Base-by-base conservation (phyloP, 1,140 invertebrate genomes). In the Oscheius sp. region DNA sequence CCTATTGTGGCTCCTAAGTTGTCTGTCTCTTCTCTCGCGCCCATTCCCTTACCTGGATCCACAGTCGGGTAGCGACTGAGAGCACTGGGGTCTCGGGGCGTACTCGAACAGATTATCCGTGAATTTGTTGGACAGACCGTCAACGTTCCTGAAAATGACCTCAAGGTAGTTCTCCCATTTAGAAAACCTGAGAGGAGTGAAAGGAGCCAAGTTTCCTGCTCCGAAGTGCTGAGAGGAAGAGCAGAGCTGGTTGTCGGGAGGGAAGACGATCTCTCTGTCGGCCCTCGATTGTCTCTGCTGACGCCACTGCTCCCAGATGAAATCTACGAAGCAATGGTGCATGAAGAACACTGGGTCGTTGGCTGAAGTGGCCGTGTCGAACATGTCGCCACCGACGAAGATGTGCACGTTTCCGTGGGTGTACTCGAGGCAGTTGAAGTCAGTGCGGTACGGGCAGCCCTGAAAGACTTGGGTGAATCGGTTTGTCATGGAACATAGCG, bases 101-200 rank as follows among this genome's bases (percentile, higher is more conserved):
- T 84, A 82, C 49, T 77, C 77, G 55, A 77, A 82, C 20, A 82
- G 20, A 35, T 84, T 79, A 52, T 82, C 81, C 7, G 81, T 82
- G 67, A 81, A 82, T 49, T 79, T 78, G 35, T 82, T 82, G 26
- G 52, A 79, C 42, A 82, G 63, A 13, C 79, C 81, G 67, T 82
- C 81, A n/a, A 80, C 78, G 58, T 78, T 77, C 46, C 59, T 75
- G 29, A 46, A 76, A 55, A 29, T 20, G 3, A 1, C 0, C 45
- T 34, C 35, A 34, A 52, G 28, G 45, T 3, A 67, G 18, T 29
- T 23, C 2, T 1, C 13, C 10, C 28, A 38, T 1, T 3, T n/a
- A 15, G n/a, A 13, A 13, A 0, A 70, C 68, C 68, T 71, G 38
- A 73, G 49, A 26, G 72, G 72, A 38, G 34, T 38, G 38, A 74